A percentile compares a stretch with the other conserved stretches of the same genome.
Conservation (phyloP, 2,888 invertebrate genomes). For the Orthonychiurus folsomi region DNA sequence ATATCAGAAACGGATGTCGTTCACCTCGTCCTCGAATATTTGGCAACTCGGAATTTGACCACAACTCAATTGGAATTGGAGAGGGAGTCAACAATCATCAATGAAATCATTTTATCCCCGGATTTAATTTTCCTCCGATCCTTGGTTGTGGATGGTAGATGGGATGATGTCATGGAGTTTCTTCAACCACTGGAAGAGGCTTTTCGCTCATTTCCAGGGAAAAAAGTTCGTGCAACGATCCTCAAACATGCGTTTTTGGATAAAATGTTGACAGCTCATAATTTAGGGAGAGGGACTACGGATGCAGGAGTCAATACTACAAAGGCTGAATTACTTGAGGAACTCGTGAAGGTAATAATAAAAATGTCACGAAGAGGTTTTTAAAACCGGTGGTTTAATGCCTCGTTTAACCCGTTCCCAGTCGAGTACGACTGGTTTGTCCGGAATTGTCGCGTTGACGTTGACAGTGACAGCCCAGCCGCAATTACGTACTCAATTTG, state of each 20-base stretch:
- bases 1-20: conserved; percentile 83
- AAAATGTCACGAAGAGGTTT: too few species aligned
- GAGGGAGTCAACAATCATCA: conserved; percentile 89
- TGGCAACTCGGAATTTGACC: conserved; percentile 80
- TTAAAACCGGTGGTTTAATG: too few species aligned
- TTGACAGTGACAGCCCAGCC: too few species aligned
- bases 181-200: conserved; percentile 75
- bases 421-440: too few species aligned
- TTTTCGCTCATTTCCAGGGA: conserved; percentile 37
- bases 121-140: conserved; percentile 89
- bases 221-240: conserved; percentile 36
- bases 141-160: conserved; percentile 91
- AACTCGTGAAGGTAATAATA: conserved; percentile 39
- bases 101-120: conserved; percentile 76
- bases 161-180: conserved; percentile 95
- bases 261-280: conserved; percentile 29
- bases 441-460: too few species aligned
- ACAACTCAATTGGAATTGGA: conserved; percentile 84
- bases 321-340: conserved; percentile 35
- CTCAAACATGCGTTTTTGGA: conserved; percentile 39
- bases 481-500: too few species aligned
- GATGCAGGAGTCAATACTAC: conserved; percentile 22
- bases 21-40: conserved; percentile 71
- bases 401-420: too few species aligned
- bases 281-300: background rate